phyloP scores from a whole-genome alignment of 2,797 vertebrate species.

The Tadarida brasiliensis region DNA sequence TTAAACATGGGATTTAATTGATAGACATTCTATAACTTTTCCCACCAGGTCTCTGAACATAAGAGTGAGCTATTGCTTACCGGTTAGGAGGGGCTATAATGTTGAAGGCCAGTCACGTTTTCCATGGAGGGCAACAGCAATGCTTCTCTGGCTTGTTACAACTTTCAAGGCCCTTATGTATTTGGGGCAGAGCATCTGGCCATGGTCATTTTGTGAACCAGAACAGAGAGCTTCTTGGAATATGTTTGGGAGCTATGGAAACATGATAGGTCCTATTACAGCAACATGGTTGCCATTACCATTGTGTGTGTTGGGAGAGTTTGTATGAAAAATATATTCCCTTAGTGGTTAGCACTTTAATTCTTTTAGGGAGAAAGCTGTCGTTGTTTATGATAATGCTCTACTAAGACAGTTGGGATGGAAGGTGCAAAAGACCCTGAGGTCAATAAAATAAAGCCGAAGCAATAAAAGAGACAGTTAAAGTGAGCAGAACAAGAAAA shows the following conservation, averaged over 20 bases:
- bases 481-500: not conserved
- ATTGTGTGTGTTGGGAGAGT: not conserved
- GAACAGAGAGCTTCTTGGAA: slow-evolving; percentile 23
- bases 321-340: slow-evolving; percentile 28
- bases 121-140: not conserved
- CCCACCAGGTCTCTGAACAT: not conserved
- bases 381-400: slow-evolving; percentile 36
- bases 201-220: slow-evolving; percentile 2
- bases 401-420: not conserved
- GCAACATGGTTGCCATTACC: not conserved
- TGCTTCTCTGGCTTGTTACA: not conserved
- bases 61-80: not conserved
- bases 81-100: not conserved
- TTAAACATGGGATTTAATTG: not conserved
- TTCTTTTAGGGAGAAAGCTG: not conserved
- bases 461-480: not conserved
- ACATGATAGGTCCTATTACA: not conserved
- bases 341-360: not conserved
- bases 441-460: not conserved
- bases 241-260: not conserved
- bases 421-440: slow-evolving; percentile 18
- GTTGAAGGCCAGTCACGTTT: not conserved
- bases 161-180: not conserved
- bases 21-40: not conserved
- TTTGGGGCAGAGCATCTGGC: not conserved